Percentiles rank a stretch among this genome's conserved stretches.
Conservation (phyloP, 2,797 vertebrate species). For the Helicolenus hilgendorfi region DNA sequence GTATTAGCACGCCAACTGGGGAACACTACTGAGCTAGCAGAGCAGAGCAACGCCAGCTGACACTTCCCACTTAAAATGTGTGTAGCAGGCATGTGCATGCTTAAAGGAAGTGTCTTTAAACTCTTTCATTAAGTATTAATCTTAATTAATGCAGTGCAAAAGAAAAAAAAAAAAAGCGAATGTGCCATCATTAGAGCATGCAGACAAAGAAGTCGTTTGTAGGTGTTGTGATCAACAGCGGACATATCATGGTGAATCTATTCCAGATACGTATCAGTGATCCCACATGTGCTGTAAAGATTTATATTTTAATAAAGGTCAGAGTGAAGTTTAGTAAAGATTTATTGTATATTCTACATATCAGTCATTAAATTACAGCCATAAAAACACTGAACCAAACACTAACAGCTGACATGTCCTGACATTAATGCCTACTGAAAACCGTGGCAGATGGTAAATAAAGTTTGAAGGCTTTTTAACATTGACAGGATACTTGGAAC, state of each 20-base stretch:
- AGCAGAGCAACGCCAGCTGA: neutral
- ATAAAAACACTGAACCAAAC: constrained; percentile 5
- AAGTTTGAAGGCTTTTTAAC: constrained; percentile 5
- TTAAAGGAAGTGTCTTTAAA: neutral
- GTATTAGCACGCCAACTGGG: neutral
- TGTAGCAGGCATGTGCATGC: neutral
- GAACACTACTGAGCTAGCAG: neutral
- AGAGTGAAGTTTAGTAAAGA: neutral
- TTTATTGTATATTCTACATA: neutral
- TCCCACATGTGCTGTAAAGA: neutral
- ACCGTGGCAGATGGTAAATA: constrained; percentile 26
- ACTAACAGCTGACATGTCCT: neutral
- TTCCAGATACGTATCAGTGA: neutral
- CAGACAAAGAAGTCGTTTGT: neutral
- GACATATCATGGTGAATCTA: too few relatives aligned
- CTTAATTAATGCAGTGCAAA: constrained; percentile 10
- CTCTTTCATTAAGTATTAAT: neutral
- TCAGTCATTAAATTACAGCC: neutral
- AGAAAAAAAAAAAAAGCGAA: neutral
- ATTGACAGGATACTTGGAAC: neutral
- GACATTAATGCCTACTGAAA: neutral
- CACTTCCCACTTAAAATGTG: neutral
- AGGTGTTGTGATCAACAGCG: neutral
- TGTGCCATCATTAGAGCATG: neutral
- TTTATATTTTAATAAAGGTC: neutral